Evolutionary conservation across 1,140 invertebrate genomes (phyloP), one percentile per base, ranked within the genome.

Genomic region (Druon quercuslanigerum): DNA sequence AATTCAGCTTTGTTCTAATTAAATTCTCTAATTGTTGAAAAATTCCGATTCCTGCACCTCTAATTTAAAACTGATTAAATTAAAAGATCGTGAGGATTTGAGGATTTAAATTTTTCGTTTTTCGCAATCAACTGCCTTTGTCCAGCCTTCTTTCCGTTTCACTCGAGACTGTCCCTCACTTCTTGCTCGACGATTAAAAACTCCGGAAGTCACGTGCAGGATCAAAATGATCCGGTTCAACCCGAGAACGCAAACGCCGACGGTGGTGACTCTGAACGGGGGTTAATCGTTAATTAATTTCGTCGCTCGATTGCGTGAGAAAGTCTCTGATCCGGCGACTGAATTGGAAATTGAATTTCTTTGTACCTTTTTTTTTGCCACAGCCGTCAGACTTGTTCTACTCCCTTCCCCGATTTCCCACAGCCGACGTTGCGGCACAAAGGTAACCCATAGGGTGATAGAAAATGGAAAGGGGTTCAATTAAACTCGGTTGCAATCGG

Each of bases 191-290:
- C 20, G 25, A 66, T 66, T 66, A 66, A 66, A 57, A 66, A 66
- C 60, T 66, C 60, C 25, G 20, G 33, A 66, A 66, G 25, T 66
- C 60, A 66, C 60, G 60, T 66, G 60, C 40, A 77, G 83, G 83
- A 85, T 85, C 83, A 81, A 81, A 78, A 75, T 76, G 76, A 84
- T 84, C 81, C 77, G 80, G 82, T 84, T 84, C 80, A 84, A 84
- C 84, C 25, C 60, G 40, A 66, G 60, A 66, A 66, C 60, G 25
- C n/a, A 25, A 13, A 13, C 13, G 4, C 1, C 13, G 9, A 46
- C 40, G 20, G 33, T 7, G 13, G 25, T 66, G 40, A 66, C 60
- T 9, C 7, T 40, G 60, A 40, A 46, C 60, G 60, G 60, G 40
- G 33, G 60, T 66, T 66, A 66, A 66, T 66, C 60, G 60, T 66